phyloP scores from a whole-genome alignment of 1,140 invertebrate species.

The Drosophila sechellia region DNA sequence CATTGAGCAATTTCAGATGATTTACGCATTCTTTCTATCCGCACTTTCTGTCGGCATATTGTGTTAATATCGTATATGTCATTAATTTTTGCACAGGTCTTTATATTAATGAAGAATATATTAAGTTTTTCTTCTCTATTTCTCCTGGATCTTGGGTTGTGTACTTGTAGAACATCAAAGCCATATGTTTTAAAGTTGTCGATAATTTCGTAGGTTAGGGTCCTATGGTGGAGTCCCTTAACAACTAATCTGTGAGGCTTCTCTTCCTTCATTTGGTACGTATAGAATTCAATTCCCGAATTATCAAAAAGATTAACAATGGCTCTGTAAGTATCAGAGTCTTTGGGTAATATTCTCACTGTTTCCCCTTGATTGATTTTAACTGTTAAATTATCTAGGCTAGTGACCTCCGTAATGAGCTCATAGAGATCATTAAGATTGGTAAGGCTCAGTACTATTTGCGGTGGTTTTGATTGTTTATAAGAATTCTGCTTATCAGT shows the following conservation, averaged over 20 bases:
- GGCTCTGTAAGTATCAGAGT: too few relatives aligned
- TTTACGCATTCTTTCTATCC: not conserved
- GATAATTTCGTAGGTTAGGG: not conserved
- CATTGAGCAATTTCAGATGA: not conserved
- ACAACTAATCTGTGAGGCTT: not conserved
- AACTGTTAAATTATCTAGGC: too few relatives aligned
- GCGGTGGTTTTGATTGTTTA: too few relatives aligned
- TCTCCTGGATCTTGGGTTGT: conserved; percentile 20
- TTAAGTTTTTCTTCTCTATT: conserved; percentile 20
- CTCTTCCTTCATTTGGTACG: not conserved
- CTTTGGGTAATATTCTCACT: too few relatives aligned
- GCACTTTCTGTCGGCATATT: too few relatives aligned
- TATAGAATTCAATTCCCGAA: too few relatives aligned
- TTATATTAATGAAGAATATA: conserved; percentile 35
- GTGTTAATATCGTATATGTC: conserved; percentile 1
- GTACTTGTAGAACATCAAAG: conserved; percentile 18
- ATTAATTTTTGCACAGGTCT: conserved; percentile 13
- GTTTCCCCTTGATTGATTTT: too few relatives aligned
- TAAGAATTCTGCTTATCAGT: too few relatives aligned
- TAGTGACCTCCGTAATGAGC: too few relatives aligned
- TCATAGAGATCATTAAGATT: too few relatives aligned
- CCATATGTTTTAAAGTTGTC: conserved; percentile 1
- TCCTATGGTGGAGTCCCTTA: not conserved
- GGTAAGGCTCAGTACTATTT: too few relatives aligned
- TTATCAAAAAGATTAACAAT: too few relatives aligned